Evolutionary conservation across 2,888 invertebrate species (phyloP).

Genomic region (Ceriagrion tenellum): DNA sequence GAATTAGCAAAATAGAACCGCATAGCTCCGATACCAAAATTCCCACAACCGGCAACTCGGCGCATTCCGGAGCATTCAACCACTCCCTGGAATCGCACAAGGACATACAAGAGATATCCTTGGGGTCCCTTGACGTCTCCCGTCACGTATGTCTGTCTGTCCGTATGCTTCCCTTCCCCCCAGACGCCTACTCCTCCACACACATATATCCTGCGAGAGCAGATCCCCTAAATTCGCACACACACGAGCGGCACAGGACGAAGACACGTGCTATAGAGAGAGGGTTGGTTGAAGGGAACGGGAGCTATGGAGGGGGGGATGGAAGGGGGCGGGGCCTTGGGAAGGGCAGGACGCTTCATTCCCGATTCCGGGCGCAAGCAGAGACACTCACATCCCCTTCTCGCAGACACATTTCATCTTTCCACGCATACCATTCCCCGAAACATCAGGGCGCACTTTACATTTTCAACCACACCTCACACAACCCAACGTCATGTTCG

Average conservation of each 20-base stretch:
- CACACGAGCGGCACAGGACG: not conserved
- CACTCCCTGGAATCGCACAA: not conserved
- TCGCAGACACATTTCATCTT: constrained; percentile 16
- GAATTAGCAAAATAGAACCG: no score
- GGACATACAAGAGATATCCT: not conserved
- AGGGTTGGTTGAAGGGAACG: no score
- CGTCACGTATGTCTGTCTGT: constrained; percentile 18
- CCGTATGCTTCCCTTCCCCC: not conserved
- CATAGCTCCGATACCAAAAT: not conserved
- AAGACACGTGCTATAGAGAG: not conserved
- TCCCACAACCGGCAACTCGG: not conserved
- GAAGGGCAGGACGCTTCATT: not conserved
- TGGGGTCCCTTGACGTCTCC: not conserved
- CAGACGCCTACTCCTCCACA: not conserved
- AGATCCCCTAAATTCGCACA: not conserved
- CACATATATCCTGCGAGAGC: not conserved
- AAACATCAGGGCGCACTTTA: not conserved
- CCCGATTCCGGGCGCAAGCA: constrained; percentile 12
- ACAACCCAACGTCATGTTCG: not conserved
- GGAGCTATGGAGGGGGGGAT: not conserved
- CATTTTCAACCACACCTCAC: not conserved
- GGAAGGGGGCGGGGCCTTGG: not conserved
- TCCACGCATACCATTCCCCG: not conserved
- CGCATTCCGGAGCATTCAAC: not conserved
- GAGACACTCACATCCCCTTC: not conserved